Evolutionary conservation across 2,113 vertebrate genomes (phyloP).

Genomic region (Phasianus colchicus): DNA sequence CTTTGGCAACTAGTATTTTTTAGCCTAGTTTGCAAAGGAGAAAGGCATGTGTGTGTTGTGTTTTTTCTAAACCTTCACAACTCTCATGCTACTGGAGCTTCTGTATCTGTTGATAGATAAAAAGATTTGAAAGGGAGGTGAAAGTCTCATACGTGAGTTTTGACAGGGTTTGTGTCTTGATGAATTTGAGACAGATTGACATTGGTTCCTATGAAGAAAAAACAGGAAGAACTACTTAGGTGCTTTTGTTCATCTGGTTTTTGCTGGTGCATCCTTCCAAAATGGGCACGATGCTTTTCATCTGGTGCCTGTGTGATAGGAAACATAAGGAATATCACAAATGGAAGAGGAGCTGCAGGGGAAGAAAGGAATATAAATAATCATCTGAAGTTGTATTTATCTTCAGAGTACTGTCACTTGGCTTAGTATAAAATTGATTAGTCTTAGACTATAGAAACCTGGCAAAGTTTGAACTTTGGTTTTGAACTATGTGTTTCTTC

Average conservation of each 20-base stretch:
- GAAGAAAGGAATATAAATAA: background rate
- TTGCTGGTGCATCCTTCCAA: background rate
- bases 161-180: background rate
- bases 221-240: background rate
- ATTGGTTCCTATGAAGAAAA: background rate
- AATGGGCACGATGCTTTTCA: background rate
- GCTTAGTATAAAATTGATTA: background rate
- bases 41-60: background rate
- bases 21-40: background rate
- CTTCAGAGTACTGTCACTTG: background rate
- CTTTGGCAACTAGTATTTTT: background rate
- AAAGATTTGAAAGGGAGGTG: background rate
- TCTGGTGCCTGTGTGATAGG: background rate
- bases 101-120: background rate
- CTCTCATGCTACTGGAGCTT: background rate
- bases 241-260: background rate
- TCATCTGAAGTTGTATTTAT: background rate
- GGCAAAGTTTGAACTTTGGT: background rate
- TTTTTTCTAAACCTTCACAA: background rate
- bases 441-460: background rate
- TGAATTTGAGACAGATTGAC: background rate
- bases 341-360: background rate
- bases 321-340: background rate
- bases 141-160: background rate
- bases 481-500: background rate